Percentiles rank a stretch among this genome's conserved stretches.
Conservation (phyloP, 2,113 vertebrate species). For the Pyxicephalus adspersus region DNA sequence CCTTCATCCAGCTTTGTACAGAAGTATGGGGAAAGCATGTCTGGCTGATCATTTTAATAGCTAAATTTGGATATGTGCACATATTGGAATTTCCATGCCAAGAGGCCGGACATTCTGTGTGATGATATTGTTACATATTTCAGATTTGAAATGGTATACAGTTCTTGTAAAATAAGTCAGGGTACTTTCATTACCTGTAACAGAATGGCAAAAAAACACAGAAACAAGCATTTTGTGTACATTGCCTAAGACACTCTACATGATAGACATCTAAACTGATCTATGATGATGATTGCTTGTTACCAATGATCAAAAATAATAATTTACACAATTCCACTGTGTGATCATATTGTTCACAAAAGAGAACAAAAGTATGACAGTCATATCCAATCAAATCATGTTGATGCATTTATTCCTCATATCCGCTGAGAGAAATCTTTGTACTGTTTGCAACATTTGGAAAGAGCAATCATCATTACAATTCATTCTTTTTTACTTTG, state of each 20-base stretch:
- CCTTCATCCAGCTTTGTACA: conserved; percentile 17
- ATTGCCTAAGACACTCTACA: background rate
- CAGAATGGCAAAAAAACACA: background rate
- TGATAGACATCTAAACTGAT: too few species aligned
- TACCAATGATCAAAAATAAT: too few species aligned
- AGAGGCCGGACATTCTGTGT: background rate
- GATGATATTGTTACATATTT: background rate
- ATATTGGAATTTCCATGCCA: background rate
- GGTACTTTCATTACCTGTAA: background rate
- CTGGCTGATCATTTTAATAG: conserved; percentile 11
- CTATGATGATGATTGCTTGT: too few species aligned
- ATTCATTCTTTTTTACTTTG: too few species aligned
- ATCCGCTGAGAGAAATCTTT: too few species aligned
- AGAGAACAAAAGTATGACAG: too few species aligned
- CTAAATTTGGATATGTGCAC: conserved; percentile 4
- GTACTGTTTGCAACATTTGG: too few species aligned
- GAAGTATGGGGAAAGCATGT: background rate
- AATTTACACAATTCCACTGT: too few species aligned
- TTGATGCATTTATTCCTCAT: too few species aligned
- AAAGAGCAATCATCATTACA: too few species aligned
- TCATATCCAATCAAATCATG: too few species aligned
- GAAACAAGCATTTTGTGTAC: background rate
- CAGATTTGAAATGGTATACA: background rate
- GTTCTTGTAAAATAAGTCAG: background rate
- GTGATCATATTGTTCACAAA: too few species aligned